These are phyloP conservation scores for Xanthorhoe designata DNA, from an alignment of 2,888 invertebrate genomes.

Conservation along the genomic window DNA sequence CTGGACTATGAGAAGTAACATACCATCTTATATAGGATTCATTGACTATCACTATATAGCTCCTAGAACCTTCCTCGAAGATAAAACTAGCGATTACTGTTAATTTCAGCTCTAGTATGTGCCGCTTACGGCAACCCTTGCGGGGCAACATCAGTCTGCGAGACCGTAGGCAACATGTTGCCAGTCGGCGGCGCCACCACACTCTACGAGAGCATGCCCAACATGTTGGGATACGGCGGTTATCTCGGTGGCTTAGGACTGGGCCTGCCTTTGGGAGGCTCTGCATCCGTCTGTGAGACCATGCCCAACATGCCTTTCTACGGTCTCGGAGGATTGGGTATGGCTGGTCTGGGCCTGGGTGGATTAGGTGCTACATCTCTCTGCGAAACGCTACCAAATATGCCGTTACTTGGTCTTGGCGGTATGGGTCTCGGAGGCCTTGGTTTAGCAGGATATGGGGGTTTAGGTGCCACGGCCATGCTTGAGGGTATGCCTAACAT, in stretches of 20 bases:
- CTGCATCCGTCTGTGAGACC: constrained; percentile 31
- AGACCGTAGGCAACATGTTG: constrained; percentile 35
- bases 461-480: constrained; percentile 22
- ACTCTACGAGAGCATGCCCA: constrained; percentile 30
- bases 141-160: constrained; percentile 41
- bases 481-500: constrained; percentile 35
- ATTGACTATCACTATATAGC: too few species aligned
- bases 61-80: too few species aligned
- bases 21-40: too few species aligned
- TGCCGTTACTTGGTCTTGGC: not conserved
- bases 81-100: not conserved
- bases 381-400: constrained; percentile 36
- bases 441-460: not conserved
- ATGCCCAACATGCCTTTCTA: constrained; percentile 15
- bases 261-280: constrained; percentile 8
- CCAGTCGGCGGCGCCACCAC: constrained; percentile 34
- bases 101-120: constrained; percentile 21
- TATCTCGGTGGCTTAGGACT: not conserved
- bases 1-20: too few species aligned
- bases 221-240: constrained; percentile 7
- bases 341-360: constrained; percentile 7
- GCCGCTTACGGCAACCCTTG: constrained; percentile 22
- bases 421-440: constrained; percentile 8
- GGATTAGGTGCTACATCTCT: constrained; percentile 18
- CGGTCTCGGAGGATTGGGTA: constrained; percentile 31